Percentiles rank a stretch among this genome's conserved stretches.
Evolutionary conservation across 2,888 invertebrate genomes (phyloP).

Genomic region (Hirtodrosophila histrioides): DNA sequence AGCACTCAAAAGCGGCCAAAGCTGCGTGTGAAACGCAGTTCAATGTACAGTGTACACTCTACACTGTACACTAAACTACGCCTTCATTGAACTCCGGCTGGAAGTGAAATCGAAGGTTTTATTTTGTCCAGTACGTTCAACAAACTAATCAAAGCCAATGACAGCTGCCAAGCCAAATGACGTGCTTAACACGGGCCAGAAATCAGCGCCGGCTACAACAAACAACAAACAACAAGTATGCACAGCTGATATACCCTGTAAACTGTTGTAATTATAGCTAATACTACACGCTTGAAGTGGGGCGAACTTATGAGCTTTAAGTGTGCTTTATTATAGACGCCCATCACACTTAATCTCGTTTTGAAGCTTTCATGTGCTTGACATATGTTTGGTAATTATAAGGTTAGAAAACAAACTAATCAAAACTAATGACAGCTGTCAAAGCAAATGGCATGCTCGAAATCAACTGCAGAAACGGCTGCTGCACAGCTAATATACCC

Average conservation of each 20-base stretch:
- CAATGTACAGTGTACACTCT: conserved; percentile 49
- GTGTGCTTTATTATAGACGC: too few relatives aligned
- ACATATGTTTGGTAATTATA: too few relatives aligned
- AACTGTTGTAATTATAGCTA: background rate
- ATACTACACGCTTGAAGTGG: too few relatives aligned
- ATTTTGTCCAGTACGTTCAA: conserved; percentile 43
- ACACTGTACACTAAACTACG: conserved; percentile 17
- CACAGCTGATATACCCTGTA: conserved; percentile 24
- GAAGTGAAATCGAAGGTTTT: conserved; percentile 70
- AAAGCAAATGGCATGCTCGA: too few relatives aligned
- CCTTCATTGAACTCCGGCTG: conserved; percentile 36
- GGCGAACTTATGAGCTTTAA: too few relatives aligned
- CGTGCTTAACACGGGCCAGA: conserved; percentile 47
- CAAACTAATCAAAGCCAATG: conserved; percentile 72
- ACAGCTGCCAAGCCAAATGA: conserved; percentile 66
- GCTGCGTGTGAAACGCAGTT: conserved; percentile 70
- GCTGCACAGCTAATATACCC: too few relatives aligned
- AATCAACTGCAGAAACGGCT: too few relatives aligned
- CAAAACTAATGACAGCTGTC: too few relatives aligned
- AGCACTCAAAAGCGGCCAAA: conserved; percentile 19
- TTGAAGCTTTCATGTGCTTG: too few relatives aligned
- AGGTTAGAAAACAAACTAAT: too few relatives aligned
- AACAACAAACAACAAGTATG: conserved; percentile 2
- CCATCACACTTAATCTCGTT: too few relatives aligned
- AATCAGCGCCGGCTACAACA: conserved; percentile 23